Evolutionary conservation across 2,888 invertebrate species (phyloP).

Genomic region (Trypoxylon attenuatum): DNA sequence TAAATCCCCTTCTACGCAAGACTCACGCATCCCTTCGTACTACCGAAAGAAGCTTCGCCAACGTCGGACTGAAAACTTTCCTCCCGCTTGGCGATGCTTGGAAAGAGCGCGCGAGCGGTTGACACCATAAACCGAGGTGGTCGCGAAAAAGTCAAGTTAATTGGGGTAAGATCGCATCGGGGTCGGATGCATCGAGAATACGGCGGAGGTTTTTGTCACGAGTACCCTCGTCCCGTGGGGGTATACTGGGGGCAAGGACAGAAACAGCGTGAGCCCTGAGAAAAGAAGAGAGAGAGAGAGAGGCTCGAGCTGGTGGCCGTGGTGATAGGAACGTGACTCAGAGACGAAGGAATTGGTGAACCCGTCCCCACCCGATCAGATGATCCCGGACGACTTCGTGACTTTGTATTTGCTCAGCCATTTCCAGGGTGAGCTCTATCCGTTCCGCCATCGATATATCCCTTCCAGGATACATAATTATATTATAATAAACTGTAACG

Average conservation of each 20-base stretch:
- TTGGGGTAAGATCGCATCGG: slow-evolving; percentile 48
- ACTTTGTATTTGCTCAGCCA: slow-evolving; percentile 73
- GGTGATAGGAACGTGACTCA: slow-evolving; percentile 49
- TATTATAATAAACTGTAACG: slow-evolving; percentile 74
- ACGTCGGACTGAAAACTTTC: not conserved
- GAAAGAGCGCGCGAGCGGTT: not conserved
- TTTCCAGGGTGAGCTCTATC: slow-evolving; percentile 57
- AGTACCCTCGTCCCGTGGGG: slow-evolving; percentile 28
- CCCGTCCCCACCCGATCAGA: slow-evolving; percentile 56
- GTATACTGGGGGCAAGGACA: slow-evolving; percentile 2
- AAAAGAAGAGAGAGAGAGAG: not conserved
- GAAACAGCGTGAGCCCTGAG: too few species aligned
- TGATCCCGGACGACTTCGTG: slow-evolving; percentile 70
- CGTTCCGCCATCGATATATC: slow-evolving; percentile 63
- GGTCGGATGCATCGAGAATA: slow-evolving; percentile 23
- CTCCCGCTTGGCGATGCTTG: not conserved
- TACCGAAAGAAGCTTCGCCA: too few species aligned
- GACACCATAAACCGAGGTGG: not conserved
- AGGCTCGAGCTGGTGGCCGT: slow-evolving; percentile 4
- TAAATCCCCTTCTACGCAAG: not conserved
- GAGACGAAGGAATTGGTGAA: slow-evolving; percentile 61
- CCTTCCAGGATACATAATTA: slow-evolving; percentile 72
- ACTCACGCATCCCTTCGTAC: too few species aligned
- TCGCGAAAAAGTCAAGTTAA: slow-evolving; percentile 32
- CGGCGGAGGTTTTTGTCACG: slow-evolving; percentile 53